Base-by-base conservation (phyloP, 1,140 invertebrate species). In the Eubasilissa regina region DNA sequence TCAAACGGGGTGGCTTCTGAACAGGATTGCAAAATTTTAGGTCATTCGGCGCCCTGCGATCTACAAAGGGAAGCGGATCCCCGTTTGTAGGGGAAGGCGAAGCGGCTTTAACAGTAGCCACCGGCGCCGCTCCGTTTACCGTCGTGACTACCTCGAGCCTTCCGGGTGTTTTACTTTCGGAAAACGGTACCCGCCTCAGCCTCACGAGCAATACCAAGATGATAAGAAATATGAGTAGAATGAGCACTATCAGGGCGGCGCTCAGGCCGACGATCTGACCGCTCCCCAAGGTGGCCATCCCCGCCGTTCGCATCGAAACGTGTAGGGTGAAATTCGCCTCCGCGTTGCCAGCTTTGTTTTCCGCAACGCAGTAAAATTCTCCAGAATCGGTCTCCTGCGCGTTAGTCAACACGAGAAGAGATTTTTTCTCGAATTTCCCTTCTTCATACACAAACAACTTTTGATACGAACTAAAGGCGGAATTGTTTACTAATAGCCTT, bases 301-400 rank as follows among this genome's bases (percentile, higher is more conserved):
- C 95, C 6, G 93, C 93, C 10, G 94, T 91, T 53, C 93, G 90
- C 84, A 95, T 90, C 43, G 93, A 93, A 45, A 97, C 94, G 84
- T 95, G 93, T 11, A 97, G 89, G 8, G 96, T 97, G 84, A 97
- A 97, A 85, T 97, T 97, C 0, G 95, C 94, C 88, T 97, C 95
- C n/a, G 95, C 95, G 84, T 93, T 95, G 1, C 97, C 98, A 10
- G 95, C 97, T 73, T 94, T 92, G 87, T 99, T 99, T 84, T 97
- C 95, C 13, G 96, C 96, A 0, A 96, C 93, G 86, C 97, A 98
- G 84, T 94, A 94, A 88, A 98, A 98, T 83, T 96, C 95, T 35
- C 93, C 95, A 35, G 95, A 94, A 85, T 98, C 97, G 7, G 94
- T 92, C 85, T 97, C 94, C 85, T 95, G 94, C 12, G 96, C 94